These are phyloP conservation scores for Columba guinea DNA, from an alignment of 2,797 vertebrate species.

Conservation along the genomic window DNA sequence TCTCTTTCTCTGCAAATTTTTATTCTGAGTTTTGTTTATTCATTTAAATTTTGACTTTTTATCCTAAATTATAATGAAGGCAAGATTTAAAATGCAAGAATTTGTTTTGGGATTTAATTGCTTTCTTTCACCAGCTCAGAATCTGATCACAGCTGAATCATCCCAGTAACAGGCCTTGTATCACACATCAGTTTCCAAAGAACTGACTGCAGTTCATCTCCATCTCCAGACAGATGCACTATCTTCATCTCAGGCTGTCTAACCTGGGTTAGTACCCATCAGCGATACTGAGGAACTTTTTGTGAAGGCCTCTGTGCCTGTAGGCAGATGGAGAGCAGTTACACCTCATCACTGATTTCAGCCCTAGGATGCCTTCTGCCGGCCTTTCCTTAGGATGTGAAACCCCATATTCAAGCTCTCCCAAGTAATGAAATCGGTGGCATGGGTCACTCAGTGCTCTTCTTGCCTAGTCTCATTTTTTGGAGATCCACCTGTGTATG, in stretches of 20 bases:
- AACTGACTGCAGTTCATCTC: neutral
- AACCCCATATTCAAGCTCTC: neutral
- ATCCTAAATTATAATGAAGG: neutral
- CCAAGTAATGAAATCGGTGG: neutral
- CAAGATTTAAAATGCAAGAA: neutral
- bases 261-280: neutral
- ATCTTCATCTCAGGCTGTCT: neutral
- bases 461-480: neutral
- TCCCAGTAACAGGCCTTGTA: neutral
- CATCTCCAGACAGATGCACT: neutral
- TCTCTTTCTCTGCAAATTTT: neutral
- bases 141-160: neutral
- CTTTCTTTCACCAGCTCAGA: neutral
- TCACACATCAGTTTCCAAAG: neutral
- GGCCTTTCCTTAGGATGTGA: neutral
- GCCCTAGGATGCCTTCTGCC: neutral
- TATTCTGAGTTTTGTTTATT: neutral
- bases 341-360: neutral
- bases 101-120: neutral
- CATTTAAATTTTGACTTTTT: neutral
- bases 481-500: neutral
- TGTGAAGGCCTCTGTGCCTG: neutral
- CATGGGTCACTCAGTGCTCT: neutral
- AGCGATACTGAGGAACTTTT: neutral
- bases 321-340: neutral